Evolutionary conservation across 2,888 invertebrate genomes (phyloP).

Genomic region (Agrotis exclamationis): DNA sequence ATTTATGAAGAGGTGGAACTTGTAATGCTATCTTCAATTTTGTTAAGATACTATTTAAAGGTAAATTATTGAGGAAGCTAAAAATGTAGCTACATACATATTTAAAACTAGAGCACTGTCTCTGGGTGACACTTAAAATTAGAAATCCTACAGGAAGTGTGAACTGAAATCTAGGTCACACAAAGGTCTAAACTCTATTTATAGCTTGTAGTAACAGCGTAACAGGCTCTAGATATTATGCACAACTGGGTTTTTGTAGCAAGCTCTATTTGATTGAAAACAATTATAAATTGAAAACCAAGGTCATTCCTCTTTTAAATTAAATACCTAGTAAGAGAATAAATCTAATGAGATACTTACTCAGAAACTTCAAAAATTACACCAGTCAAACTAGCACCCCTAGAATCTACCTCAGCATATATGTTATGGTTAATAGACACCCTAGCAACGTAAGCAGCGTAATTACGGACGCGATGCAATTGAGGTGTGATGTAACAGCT

Average conservation of each 20-base stretch:
- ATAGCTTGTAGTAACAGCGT: conserved; percentile 65
- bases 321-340: conserved; percentile 22
- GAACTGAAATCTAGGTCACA: conserved; percentile 81
- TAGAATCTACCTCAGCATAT: conserved; percentile 64
- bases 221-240: conserved; percentile 49
- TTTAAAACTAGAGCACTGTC: conserved; percentile 77
- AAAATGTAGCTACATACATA: conserved; percentile 55
- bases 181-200: conserved; percentile 81
- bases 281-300: conserved; percentile 32
- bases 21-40: conserved; percentile 18
- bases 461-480: conserved; percentile 73
- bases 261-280: conserved; percentile 34
- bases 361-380: conserved; percentile 57
- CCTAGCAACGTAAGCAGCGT: conserved; percentile 81
- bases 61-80: conserved; percentile 51
- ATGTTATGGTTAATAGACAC: conserved; percentile 78
- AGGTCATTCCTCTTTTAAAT: conserved; percentile 45
- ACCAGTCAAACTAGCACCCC: conserved; percentile 40
- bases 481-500: conserved; percentile 86
- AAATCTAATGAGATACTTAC: conserved; percentile 66
- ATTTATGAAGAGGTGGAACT: background rate
- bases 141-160: conserved; percentile 84
- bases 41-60: conserved; percentile 29
- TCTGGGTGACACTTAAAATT: conserved; percentile 81
- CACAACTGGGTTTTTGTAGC: conserved; percentile 25